phyloP scores from a whole-genome alignment of 2,113 vertebrate genomes.

The Silurus meridionalis region DNA sequence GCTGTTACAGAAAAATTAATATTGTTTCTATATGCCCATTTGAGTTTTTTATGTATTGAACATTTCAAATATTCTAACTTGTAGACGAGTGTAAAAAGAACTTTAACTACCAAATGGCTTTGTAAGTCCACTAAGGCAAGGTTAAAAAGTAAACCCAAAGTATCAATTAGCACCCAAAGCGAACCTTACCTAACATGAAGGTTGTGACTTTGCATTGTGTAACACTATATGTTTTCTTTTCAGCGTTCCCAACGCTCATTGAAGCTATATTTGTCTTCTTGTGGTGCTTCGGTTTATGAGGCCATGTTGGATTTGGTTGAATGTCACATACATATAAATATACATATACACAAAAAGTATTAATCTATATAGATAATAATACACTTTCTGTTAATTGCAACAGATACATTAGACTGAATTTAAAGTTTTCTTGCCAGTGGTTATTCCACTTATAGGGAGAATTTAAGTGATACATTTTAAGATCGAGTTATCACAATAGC shows the following conservation, averaged over 20 bases:
- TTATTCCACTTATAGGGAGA: not conserved
- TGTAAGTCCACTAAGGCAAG: too few relatives aligned
- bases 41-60: not conserved
- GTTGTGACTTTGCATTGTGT: slow-evolving; percentile 36
- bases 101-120: not conserved
- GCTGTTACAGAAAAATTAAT: too few relatives aligned
- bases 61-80: not conserved
- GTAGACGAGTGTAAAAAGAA: not conserved
- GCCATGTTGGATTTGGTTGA: not conserved
- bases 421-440: not conserved
- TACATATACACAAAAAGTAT: not conserved
- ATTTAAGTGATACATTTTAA: not conserved
- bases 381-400: not conserved
- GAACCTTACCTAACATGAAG: slow-evolving; percentile 40
- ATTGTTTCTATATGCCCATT: too few relatives aligned
- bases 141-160: not conserved
- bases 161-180: slow-evolving; percentile 32
- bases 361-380: not conserved
- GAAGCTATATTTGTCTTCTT: not conserved
- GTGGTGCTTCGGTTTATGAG: not conserved
- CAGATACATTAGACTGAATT: not conserved
- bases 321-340: not conserved
- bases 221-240: not conserved
- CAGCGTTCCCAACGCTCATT: not conserved
- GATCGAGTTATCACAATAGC: not conserved